These are phyloP conservation scores for Epizoanthus stellaris DNA, from an alignment of 92 coral and sea anemone species.

Conservation along the genomic window DNA sequence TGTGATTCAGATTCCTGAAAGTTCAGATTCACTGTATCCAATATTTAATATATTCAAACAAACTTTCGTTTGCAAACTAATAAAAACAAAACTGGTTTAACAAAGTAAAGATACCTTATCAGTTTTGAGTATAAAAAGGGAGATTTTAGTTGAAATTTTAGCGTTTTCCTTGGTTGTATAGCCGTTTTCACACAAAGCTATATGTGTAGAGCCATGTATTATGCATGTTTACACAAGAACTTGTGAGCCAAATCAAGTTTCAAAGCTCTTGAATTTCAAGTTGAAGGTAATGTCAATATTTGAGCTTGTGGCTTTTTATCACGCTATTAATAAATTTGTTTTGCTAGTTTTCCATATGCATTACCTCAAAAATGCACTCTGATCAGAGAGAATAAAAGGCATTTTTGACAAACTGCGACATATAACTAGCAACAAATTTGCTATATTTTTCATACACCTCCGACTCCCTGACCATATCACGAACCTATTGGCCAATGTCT, in stretches of 20 bases:
- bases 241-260: neutral
- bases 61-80: neutral
- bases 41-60: neutral
- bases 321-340: neutral
- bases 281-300: constrained; percentile 24
- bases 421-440: neutral
- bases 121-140: neutral
- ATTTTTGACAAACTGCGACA: neutral
- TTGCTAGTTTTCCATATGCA: neutral
- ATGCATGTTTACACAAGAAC: constrained; percentile 19
- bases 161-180: neutral
- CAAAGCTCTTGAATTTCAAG: constrained; percentile 26
- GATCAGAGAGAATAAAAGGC: neutral
- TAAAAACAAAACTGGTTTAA: neutral
- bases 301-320: constrained; percentile 2
- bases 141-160: neutral
- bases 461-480: neutral
- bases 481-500: neutral
- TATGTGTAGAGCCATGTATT: neutral
- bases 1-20: too few relatives aligned
- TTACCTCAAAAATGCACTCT: neutral
- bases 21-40: neutral
- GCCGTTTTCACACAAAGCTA: constrained; percentile 4
- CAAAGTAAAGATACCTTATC: neutral
- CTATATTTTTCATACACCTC: neutral